Evolutionary conservation across 1,140 invertebrate species (phyloP).

Genomic region (Lasioglossum albipes): DNA sequence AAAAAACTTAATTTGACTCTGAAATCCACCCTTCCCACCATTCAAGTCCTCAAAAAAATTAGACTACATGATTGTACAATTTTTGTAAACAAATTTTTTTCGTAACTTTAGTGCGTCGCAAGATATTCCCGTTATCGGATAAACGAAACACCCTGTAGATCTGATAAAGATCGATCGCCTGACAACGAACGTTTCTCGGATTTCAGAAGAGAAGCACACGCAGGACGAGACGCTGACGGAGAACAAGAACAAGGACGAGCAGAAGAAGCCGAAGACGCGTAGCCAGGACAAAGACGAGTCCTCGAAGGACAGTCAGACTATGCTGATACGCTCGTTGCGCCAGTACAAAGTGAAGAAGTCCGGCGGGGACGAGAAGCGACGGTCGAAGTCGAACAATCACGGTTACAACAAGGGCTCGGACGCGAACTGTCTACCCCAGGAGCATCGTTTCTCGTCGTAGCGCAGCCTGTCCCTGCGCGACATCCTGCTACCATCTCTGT

Average conservation of each 20-base stretch:
- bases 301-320: slow-evolving; percentile 67
- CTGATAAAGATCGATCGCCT: too few species aligned
- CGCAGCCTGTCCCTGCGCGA: slow-evolving; percentile 5
- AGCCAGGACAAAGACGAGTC: slow-evolving; percentile 48
- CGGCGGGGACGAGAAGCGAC: slow-evolving; percentile 54
- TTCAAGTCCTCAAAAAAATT: too few species aligned
- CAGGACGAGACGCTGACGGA: slow-evolving; percentile 77
- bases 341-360: slow-evolving; percentile 66
- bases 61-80: too few species aligned
- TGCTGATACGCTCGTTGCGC: slow-evolving; percentile 69
- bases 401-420: slow-evolving; percentile 62
- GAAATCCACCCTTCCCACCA: too few species aligned
- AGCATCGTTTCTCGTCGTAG: slow-evolving; percentile 74
- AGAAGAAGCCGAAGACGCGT: slow-evolving; percentile 58
- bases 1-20: too few species aligned
- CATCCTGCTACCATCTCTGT: slow-evolving; percentile 2
- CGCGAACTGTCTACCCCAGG: slow-evolving; percentile 72
- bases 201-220: slow-evolving; percentile 77
- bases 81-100: too few species aligned
- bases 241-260: slow-evolving; percentile 74
- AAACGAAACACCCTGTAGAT: too few species aligned
- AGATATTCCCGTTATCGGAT: too few species aligned
- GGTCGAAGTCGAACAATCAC: slow-evolving; percentile 54
- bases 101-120: too few species aligned
- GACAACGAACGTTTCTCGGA: neutral